Evolutionary conservation across 2,888 invertebrate species (phyloP), one percentile per base, ranked within the genome.

Genomic region (Leucophenga montana): DNA sequence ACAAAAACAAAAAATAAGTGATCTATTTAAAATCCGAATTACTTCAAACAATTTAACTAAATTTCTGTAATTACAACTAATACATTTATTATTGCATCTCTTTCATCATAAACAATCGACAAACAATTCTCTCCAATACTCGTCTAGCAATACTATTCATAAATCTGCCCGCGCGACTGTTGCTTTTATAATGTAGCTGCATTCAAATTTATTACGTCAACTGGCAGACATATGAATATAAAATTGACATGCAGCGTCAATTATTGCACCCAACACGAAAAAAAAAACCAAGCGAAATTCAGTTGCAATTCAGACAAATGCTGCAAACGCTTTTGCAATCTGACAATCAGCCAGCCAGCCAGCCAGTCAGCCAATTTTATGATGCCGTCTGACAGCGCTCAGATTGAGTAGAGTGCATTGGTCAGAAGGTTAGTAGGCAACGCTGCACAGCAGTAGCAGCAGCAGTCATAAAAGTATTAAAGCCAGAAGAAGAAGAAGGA

Each of bases 171-270:
- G 39, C 39, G 11, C 39, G 39, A 39, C 39, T 39, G 3, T 39
- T 39, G 39, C 8, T 39, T 11, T 39, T 39, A 27, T 3, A 27
- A 5, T 39, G 8, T 39, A 5, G 9, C 8, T 39, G 39, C 3
- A 39, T 39, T 39, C 39, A 39, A 39, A 39, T 39, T 39, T 39
- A 39, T 39, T 39, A 39, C 39, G 11, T 39, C 67, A 67, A 64
- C 56, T 48, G 31, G 39, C 39, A 39, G 39, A 39, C 39, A 11
- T 39, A 39, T 39, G 39, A 39, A 8, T 5, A 39, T 39, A 70
- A 70, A 39, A 70, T 33, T 70, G 77, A 73, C 71, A 74, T 69
- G 68, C 73, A 39, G 14, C n/a, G 66, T 33, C 71, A 62, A 68
- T 50, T 22, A 59, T 68, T 59, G 72, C 20, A 18, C 20, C 18